Conservation (phyloP, 1,140 invertebrate species). For the Eulimnadia texana region DNA sequence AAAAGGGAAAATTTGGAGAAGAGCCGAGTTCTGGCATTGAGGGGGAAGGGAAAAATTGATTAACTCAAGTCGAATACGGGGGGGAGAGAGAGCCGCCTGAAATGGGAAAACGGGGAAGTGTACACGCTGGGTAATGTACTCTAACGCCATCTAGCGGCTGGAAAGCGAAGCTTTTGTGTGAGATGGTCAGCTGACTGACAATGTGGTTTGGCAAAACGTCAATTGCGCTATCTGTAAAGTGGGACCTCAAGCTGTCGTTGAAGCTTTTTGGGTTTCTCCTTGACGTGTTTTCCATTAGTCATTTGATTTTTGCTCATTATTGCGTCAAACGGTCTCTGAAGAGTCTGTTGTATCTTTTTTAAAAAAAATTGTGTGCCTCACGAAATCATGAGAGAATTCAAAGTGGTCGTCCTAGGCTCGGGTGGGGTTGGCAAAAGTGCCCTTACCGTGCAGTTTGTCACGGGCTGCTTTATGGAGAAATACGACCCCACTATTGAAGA, state of each 20-base stretch:
- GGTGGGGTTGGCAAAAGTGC: constrained; percentile 98
- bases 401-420: constrained; percentile 95
- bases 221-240: neutral
- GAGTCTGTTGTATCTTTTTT: no score
- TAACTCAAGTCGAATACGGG: no score
- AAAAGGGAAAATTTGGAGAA: no score
- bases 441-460: constrained; percentile 96
- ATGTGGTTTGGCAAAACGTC: neutral
- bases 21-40: no score
- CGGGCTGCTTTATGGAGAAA: constrained; percentile 98
- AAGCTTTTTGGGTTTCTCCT: neutral
- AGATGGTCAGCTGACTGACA: neutral
- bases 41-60: no score
- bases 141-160: neutral
- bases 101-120: no score
- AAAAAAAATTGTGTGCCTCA: no score
- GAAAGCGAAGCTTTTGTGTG: neutral
- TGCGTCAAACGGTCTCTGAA: neutral
- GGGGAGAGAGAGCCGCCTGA: no score
- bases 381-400: constrained; percentile 87
- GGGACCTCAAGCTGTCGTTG: neutral
- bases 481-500: constrained; percentile 99
- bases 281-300: neutral
- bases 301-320: neutral
- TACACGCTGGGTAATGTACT: neutral